Evolutionary conservation across 2,113 vertebrate genomes (phyloP).

Genomic region (Lophius piscatorius): DNA sequence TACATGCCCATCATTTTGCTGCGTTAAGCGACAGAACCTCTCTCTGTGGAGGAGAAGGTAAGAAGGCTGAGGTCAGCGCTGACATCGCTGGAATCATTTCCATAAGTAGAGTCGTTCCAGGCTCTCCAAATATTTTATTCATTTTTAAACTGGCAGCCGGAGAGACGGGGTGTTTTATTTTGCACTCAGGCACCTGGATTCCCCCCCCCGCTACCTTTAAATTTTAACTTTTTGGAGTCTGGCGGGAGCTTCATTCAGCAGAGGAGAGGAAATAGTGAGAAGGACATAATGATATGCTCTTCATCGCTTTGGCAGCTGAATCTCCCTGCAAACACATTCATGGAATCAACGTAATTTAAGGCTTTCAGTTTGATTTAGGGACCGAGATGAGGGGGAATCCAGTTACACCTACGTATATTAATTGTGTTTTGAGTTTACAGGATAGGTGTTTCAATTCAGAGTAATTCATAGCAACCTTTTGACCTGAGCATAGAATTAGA

Average conservation of each 20-base stretch:
- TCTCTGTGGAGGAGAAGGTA: not conserved
- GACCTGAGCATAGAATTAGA: not conserved
- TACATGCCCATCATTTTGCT: too few relatives aligned
- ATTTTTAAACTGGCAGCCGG: conserved; percentile 37
- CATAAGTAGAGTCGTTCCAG: conserved; percentile 20
- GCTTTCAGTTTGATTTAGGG: too few relatives aligned
- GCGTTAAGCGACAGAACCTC: too few relatives aligned
- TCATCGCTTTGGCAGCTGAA: too few relatives aligned
- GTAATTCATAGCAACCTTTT: conserved; percentile 5
- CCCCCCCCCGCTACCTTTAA: conserved; percentile 33
- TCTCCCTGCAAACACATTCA: too few relatives aligned
- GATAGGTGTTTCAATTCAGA: not conserved
- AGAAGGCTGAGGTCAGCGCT: conserved; percentile 2
- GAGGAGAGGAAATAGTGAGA: not conserved
- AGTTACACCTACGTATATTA: too few relatives aligned
- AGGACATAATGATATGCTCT: too few relatives aligned
- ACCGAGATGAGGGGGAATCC: too few relatives aligned
- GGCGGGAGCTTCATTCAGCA: conserved; percentile 36
- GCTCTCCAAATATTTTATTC: conserved; percentile 42
- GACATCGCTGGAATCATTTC: conserved; percentile 21
- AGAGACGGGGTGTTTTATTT: conserved; percentile 17
- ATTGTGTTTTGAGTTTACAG: too few relatives aligned
- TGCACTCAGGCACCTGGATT: conserved; percentile 45
- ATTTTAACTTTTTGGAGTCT: conserved; percentile 32
- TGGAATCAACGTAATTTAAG: too few relatives aligned